phyloP scores from a whole-genome alignment of 2,797 vertebrate genomes.

The Onychomys leucogaster region DNA sequence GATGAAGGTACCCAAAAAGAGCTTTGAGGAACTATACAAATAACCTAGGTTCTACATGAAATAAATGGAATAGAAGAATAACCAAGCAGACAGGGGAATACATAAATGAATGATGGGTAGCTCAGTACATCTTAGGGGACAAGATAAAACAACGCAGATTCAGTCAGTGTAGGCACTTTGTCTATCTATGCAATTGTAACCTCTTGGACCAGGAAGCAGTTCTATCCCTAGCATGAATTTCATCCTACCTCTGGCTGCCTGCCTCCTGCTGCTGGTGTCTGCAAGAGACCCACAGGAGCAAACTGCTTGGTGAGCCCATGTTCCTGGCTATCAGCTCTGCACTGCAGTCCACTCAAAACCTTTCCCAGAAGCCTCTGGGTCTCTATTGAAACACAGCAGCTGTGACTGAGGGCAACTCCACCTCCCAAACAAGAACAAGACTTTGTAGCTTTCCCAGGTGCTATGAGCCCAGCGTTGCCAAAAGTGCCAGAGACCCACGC shows the following conservation, averaged over 20 bases:
- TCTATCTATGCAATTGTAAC: not conserved
- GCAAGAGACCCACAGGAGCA: not conserved
- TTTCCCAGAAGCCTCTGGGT: conserved; percentile 5
- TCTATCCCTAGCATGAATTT: accelerated
- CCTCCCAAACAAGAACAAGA: conserved; percentile 54
- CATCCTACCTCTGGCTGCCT: not conserved
- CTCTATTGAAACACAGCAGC: conserved; percentile 9
- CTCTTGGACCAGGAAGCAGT: not conserved
- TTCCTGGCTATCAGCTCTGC: not conserved
- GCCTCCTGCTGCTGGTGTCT: not conserved
- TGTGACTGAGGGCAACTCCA: conserved; percentile 56
- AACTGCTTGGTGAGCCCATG: not conserved
- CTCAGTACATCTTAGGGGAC: not conserved
- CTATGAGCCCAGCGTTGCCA: conserved; percentile 23
- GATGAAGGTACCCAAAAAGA: not conserved
- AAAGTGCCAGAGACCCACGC: conserved; percentile 15
- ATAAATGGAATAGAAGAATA: not conserved
- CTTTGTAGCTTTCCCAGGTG: conserved; percentile 56
- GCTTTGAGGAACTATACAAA: not conserved
- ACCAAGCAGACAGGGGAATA: not conserved
- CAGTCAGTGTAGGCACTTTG: not conserved
- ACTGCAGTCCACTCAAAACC: not conserved
- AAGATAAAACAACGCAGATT: not conserved
- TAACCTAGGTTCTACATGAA: not conserved
- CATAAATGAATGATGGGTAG: not conserved